Evolutionary conservation across 2,797 vertebrate species (phyloP).

Genomic region (Centroberyx gerrardi): DNA sequence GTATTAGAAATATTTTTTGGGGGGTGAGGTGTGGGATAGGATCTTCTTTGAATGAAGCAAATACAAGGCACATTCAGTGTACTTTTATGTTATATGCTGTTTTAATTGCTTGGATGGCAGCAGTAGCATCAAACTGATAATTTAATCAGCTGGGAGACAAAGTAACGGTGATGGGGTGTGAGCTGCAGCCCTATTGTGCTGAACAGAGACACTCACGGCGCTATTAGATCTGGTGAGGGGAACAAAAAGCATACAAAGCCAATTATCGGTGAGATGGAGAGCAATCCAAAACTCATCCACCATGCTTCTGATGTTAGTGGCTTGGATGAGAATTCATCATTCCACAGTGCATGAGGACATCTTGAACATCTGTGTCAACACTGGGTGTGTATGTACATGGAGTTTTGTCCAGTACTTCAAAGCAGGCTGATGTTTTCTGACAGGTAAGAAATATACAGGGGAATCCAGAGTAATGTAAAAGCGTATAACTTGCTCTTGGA

Average conservation of each 20-base stretch:
- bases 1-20: constrained; percentile 1
- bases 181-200: constrained; percentile 35
- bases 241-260: constrained; percentile 63
- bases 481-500: constrained; percentile 19
- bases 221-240: constrained; percentile 57
- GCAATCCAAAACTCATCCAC: constrained; percentile 71
- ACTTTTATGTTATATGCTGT: constrained; percentile 23
- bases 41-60: constrained; percentile 27
- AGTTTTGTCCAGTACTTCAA: constrained; percentile 54
- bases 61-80: constrained; percentile 42
- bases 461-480: constrained; percentile 36
- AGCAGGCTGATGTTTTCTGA: constrained; percentile 43
- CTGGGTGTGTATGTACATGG: constrained; percentile 41
- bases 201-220: constrained; percentile 37
- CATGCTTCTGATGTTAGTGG: constrained; percentile 76
- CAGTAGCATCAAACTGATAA: constrained; percentile 33
- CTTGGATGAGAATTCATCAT: constrained; percentile 68
- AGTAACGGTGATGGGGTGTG: constrained; percentile 21
- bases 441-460: constrained; percentile 55
- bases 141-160: constrained; percentile 34
- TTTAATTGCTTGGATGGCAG: constrained; percentile 13
- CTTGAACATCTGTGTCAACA: constrained; percentile 79
- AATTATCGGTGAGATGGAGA: constrained; percentile 68
- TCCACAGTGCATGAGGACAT: constrained; percentile 65
- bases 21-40: not conserved